Conservation (phyloP, 2,113 vertebrate species). For the Eretmochelys imbricata region DNA sequence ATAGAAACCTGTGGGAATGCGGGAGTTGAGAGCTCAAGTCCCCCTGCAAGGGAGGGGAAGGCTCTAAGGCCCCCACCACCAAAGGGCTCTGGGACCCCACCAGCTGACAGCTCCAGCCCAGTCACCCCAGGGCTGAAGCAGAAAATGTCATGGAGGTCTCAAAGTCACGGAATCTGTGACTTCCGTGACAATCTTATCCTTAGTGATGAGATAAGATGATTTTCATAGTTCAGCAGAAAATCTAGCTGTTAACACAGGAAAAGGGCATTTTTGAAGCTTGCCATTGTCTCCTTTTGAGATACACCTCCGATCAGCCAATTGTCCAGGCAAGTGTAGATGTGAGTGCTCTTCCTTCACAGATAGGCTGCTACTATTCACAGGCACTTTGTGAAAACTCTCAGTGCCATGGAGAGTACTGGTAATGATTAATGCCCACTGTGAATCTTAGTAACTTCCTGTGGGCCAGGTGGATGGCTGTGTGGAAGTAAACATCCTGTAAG, state of each 20-base stretch:
- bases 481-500: not conserved
- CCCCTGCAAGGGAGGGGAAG: too few relatives aligned
- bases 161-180: not conserved
- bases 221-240: not conserved
- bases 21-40: too few relatives aligned
- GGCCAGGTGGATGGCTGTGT: not conserved
- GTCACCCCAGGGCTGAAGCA: too few relatives aligned
- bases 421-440: not conserved
- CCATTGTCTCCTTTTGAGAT: not conserved
- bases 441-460: not conserved
- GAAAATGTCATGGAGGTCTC: too few relatives aligned
- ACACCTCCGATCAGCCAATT: not conserved
- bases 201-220: not conserved
- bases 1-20: too few relatives aligned
- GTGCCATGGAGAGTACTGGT: not conserved
- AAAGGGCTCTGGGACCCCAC: too few relatives aligned
- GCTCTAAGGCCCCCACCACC: too few relatives aligned
- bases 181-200: not conserved
- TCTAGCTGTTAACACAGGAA: not conserved
- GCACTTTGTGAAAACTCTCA: not conserved
- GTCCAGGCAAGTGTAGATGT: not conserved
- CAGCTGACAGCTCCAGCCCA: too few relatives aligned
- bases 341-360: not conserved
- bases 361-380: not conserved
- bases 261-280: not conserved